Percentiles rank a stretch among this genome's conserved stretches.
phyloP scores from a whole-genome alignment of 1,140 invertebrate species.

The Amyelois transitella region DNA sequence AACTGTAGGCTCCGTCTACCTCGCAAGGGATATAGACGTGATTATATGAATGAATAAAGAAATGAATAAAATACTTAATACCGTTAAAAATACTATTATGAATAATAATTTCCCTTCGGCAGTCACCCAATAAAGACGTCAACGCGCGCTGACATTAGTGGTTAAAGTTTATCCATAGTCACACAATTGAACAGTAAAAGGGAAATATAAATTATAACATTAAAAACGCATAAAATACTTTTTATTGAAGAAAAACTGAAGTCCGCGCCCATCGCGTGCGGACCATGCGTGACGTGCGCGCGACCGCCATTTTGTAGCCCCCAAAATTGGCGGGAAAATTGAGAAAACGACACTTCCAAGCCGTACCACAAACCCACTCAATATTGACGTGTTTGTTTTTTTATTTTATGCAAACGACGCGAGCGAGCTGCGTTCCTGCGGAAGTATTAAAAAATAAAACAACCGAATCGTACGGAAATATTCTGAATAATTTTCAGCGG shows the following conservation, averaged over 20 bases:
- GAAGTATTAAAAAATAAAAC: constrained; percentile 37
- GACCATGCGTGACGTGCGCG: constrained; percentile 47
- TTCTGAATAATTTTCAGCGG: constrained; percentile 14
- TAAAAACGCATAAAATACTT: constrained; percentile 18
- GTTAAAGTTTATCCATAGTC: background rate
- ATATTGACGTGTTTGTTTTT: constrained; percentile 17
- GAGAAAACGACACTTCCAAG: constrained; percentile 59
- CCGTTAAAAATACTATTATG: too few species aligned
- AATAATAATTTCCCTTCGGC: too few species aligned
- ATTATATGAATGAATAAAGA: too few species aligned
- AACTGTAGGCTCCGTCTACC: too few species aligned
- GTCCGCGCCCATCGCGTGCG: constrained; percentile 34
- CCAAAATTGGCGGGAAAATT: constrained; percentile 65
- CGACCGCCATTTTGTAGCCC: constrained; percentile 55
- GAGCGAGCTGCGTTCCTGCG: constrained; percentile 19
- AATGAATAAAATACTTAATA: too few species aligned
- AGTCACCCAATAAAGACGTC: background rate
- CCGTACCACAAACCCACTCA: constrained; percentile 22
- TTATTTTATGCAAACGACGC: constrained; percentile 47
- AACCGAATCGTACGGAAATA: constrained; percentile 27
- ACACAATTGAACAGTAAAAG: background rate
- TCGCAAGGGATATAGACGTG: too few species aligned
- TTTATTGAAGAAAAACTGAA: constrained; percentile 18
- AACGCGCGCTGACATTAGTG: background rate
- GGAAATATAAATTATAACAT: constrained; percentile 1